phyloP scores from a whole-genome alignment of 2,797 vertebrate genomes.

The Phaenicophaeus curvirostris region DNA sequence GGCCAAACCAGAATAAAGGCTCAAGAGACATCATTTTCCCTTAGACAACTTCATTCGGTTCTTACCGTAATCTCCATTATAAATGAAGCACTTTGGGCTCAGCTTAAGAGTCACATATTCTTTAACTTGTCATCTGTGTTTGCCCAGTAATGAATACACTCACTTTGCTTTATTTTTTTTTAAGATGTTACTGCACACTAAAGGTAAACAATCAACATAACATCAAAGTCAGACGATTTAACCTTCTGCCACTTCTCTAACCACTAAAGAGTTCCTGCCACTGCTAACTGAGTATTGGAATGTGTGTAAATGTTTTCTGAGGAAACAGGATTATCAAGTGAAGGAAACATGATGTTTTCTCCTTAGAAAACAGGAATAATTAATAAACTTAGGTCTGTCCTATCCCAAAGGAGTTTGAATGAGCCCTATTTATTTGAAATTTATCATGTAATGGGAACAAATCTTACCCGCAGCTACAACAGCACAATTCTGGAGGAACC shows the following conservation, averaged over 20 bases:
- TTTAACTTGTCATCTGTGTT: not conserved
- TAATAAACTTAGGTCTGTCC: not conserved
- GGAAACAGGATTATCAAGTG: slow-evolving; percentile 31
- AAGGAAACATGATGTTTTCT: slow-evolving; percentile 11
- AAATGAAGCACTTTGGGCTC: slow-evolving; percentile 67
- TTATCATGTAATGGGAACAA: not conserved
- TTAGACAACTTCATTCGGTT: slow-evolving; percentile 70
- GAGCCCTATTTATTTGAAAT: not conserved
- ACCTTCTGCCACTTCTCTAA: slow-evolving; percentile 62
- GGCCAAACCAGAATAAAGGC: slow-evolving; percentile 56
- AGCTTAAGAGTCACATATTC: slow-evolving; percentile 22
- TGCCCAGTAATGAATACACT: slow-evolving; percentile 53
- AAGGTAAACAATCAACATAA: slow-evolving; percentile 22
- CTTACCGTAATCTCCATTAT: slow-evolving; percentile 75
- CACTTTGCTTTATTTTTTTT: slow-evolving; percentile 23
- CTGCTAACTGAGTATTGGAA: not conserved
- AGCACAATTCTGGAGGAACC: not conserved
- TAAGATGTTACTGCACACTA: slow-evolving; percentile 14
- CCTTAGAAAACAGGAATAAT: slow-evolving; percentile 12
- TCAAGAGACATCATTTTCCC: slow-evolving; percentile 70
- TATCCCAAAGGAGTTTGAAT: not conserved
- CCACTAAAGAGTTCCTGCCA: not conserved
- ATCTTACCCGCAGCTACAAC: not conserved
- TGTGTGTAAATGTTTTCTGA: slow-evolving; percentile 13
- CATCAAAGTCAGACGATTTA: slow-evolving; percentile 64